These are phyloP conservation scores for Drosophila bocki DNA, from an alignment of 1,140 invertebrate species.

Conservation along the genomic window DNA sequence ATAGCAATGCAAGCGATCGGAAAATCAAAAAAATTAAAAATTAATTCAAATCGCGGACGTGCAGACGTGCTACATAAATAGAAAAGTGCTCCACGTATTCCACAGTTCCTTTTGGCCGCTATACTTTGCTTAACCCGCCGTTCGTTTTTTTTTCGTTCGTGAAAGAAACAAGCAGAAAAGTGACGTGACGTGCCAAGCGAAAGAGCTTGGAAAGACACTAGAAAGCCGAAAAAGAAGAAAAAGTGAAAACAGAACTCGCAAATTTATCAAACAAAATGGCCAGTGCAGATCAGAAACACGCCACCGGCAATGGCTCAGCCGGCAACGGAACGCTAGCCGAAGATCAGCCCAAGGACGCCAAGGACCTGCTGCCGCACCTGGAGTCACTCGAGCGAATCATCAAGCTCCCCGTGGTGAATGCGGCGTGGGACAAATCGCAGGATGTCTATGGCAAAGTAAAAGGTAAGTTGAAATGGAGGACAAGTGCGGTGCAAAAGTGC, in stretches of 20 bases:
- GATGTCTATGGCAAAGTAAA: constrained; percentile 87
- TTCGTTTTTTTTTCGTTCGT: constrained; percentile 64
- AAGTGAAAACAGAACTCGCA: constrained; percentile 36
- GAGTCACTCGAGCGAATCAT: constrained; percentile 87
- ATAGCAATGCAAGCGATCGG: constrained; percentile 6
- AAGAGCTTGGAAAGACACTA: constrained; percentile 48
- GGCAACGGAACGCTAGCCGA: constrained; percentile 32
- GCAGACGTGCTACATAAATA: constrained; percentile 46
- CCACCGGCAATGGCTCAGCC: constrained; percentile 57
- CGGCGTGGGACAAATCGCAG: constrained; percentile 86
- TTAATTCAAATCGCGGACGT: constrained; percentile 37
- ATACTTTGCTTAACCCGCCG: constrained; percentile 26
- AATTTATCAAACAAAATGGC: constrained; percentile 41
- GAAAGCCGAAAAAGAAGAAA: constrained; percentile 40
- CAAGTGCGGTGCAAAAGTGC: constrained; percentile 36
- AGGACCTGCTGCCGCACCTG: constrained; percentile 86
- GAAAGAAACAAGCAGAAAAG: constrained; percentile 54
- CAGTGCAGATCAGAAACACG: constrained; percentile 74
- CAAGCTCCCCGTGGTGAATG: constrained; percentile 87
- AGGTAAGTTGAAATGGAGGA: constrained; percentile 69
- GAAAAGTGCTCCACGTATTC: constrained; percentile 10
- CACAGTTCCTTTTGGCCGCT: constrained; percentile 7
- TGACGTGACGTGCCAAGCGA: constrained; percentile 67
- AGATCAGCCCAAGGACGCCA: constrained; percentile 75
- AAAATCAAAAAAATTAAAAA: constrained; percentile 3